Percentiles rank a stretch among this genome's conserved stretches.
phyloP scores from a whole-genome alignment of 2,888 invertebrate genomes.

The Subacronicta megacephala region DNA sequence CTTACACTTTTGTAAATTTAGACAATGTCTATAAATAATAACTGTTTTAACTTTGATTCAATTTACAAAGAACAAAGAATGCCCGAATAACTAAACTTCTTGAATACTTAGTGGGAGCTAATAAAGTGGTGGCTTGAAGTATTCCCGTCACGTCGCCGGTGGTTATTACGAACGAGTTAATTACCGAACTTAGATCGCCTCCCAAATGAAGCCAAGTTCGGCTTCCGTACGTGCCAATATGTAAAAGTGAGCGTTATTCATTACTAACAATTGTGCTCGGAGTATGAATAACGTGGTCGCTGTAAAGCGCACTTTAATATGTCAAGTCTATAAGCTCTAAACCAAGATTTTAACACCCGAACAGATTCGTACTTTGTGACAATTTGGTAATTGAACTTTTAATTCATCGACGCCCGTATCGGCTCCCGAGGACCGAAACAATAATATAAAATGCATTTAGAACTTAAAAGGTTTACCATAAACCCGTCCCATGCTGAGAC shows the following conservation, averaged over 20 bases:
- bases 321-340: no score
- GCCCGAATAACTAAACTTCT: conserved; percentile 1
- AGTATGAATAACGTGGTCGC: neutral
- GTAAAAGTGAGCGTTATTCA: conserved; percentile 21
- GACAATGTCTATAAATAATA: neutral
- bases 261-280: neutral
- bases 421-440: no score
- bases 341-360: no score
- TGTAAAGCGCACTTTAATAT: no score
- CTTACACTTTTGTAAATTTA: no score
- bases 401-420: no score
- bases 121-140: conserved; percentile 26
- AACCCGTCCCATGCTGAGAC: no score
- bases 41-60: conserved; percentile 3
- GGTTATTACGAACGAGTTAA: conserved; percentile 39
- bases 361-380: no score
- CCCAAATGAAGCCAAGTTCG: conserved; percentile 22
- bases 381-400: no score
- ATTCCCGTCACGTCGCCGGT: conserved; percentile 28
- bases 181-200: conserved; percentile 32
- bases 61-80: conserved; percentile 3
- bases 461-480: no score
- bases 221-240: conserved; percentile 20
- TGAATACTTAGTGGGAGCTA: conserved; percentile 13
- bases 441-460: no score